phyloP scores from a whole-genome alignment of 2,113 vertebrate species.

The Gulo gulo region DNA sequence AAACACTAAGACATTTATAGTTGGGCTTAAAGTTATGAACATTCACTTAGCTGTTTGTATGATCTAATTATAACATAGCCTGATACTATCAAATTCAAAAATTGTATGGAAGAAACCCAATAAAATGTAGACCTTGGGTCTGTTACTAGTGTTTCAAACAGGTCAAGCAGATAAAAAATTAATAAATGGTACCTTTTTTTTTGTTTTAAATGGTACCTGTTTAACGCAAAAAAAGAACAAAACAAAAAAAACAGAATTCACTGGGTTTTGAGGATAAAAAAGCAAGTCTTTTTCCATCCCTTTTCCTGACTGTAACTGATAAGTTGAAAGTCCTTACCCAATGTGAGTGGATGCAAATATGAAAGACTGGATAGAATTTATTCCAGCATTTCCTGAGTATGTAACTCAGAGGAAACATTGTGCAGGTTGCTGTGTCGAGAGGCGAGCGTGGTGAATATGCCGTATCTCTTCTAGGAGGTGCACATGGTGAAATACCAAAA shows the following conservation, averaged over 20 bases:
- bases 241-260: background rate
- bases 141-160: background rate
- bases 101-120: background rate
- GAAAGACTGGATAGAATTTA: background rate
- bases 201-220: too few relatives aligned
- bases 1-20: slow-evolving; percentile 15
- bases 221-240: background rate
- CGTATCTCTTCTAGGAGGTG: background rate
- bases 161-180: background rate
- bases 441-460: background rate
- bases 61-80: background rate
- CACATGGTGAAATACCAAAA: background rate
- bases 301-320: background rate
- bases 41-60: slow-evolving; percentile 19
- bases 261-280: background rate
- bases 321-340: background rate
- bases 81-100: background rate
- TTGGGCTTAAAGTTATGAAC: background rate
- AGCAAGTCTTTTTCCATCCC: background rate
- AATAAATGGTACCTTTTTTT: background rate
- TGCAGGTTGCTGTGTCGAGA: background rate
- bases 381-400: background rate
- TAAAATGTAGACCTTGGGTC: background rate
- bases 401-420: background rate
- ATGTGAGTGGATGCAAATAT: background rate